Conservation (phyloP, 2,113 vertebrate genomes). For the Melanostigma gelatinosum region DNA sequence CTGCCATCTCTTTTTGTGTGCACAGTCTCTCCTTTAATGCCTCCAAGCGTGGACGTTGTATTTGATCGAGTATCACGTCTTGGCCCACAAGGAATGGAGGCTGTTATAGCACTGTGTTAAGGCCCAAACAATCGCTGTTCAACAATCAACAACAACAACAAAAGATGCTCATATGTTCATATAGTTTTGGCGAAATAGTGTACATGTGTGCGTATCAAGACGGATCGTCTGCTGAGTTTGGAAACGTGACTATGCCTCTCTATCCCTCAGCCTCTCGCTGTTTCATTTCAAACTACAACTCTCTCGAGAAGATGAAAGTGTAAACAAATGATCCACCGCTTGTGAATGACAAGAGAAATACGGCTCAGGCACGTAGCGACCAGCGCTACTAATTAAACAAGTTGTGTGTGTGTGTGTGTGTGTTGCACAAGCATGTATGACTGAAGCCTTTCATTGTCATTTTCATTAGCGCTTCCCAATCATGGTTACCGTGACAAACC, state of each 20-base stretch:
- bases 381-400: slow-evolving; percentile 70
- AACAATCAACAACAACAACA: neutral
- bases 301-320: slow-evolving; percentile 56
- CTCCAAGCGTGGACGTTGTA: neutral
- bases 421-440: slow-evolving; percentile 45
- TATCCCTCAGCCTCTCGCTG: neutral
- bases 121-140: neutral
- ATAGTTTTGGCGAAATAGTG: neutral
- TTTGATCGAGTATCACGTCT: neutral
- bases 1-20: neutral
- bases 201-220: neutral
- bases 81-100: neutral
- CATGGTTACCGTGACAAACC: slow-evolving; percentile 80
- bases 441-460: slow-evolving; percentile 72
- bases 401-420: slow-evolving; percentile 37
- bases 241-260: slow-evolving; percentile 5
- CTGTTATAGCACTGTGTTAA: neutral
- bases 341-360: slow-evolving; percentile 63
- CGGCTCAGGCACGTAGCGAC: slow-evolving; percentile 51
- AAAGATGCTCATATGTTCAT: neutral
- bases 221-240: neutral
- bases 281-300: slow-evolving; percentile 22
- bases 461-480: slow-evolving; percentile 81
- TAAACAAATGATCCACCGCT: slow-evolving; percentile 55
- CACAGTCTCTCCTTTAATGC: no score